Evolutionary conservation across 2,113 vertebrate genomes (phyloP).

Genomic region (Theristicus caerulescens): DNA sequence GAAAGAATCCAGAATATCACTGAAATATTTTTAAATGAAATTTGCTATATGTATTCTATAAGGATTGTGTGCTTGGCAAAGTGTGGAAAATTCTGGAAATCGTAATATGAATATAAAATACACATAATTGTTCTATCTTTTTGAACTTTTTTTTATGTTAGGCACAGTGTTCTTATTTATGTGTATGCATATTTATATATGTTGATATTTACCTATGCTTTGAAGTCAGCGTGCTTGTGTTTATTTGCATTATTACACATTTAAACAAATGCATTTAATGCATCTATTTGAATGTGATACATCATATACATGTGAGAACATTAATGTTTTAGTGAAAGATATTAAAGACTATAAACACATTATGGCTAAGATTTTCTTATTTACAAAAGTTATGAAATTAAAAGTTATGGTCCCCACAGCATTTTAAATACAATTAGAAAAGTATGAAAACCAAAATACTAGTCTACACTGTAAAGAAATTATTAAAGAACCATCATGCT

Average conservation of each 20-base stretch:
- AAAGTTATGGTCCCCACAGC: neutral
- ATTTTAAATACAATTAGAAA: neutral
- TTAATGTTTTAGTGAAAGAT: slow-evolving; percentile 50
- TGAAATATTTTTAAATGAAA: neutral
- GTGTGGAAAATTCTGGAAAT: slow-evolving; percentile 38
- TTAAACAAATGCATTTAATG: slow-evolving; percentile 72
- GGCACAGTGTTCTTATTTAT: slow-evolving; percentile 37
- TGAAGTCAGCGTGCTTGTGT: slow-evolving; percentile 63
- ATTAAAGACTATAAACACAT: neutral
- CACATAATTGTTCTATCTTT: slow-evolving; percentile 15
- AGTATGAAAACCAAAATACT: neutral
- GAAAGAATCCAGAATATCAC: neutral
- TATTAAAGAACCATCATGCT: neutral
- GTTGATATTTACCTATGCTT: slow-evolving; percentile 59
- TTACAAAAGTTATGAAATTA: slow-evolving; percentile 63
- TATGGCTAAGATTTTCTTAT: slow-evolving; percentile 62
- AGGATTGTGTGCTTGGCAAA: slow-evolving; percentile 15
- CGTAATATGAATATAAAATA: slow-evolving; percentile 26
- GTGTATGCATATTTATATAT: slow-evolving; percentile 50
- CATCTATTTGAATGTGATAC: slow-evolving; percentile 75
- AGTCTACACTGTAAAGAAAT: neutral
- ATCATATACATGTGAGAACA: slow-evolving; percentile 39
- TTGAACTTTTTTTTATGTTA: slow-evolving; percentile 1
- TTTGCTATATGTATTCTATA: neutral
- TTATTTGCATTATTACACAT: slow-evolving; percentile 74